phyloP scores from a whole-genome alignment of 2,888 invertebrate species.

The Coelopa pilipes region DNA sequence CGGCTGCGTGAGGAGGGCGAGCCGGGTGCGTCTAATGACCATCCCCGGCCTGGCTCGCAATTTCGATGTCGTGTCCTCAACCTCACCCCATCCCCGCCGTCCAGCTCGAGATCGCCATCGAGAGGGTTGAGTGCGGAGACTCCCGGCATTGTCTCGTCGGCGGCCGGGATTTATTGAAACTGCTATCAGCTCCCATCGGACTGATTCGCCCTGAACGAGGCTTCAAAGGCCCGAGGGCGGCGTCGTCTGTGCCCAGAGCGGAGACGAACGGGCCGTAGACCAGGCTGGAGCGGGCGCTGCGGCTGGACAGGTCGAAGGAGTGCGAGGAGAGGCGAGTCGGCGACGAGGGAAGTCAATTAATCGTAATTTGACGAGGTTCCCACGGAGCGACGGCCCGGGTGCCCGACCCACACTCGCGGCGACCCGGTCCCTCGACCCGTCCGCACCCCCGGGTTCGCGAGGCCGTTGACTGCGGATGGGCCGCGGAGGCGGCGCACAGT shows the following conservation, averaged over 20 bases:
- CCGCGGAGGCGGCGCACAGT: too few relatives aligned
- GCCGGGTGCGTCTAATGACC: too few relatives aligned
- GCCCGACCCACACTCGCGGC: neutral
- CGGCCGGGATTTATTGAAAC: neutral
- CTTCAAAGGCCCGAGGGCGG: too few relatives aligned
- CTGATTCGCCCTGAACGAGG: neutral
- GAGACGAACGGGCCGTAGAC: too few relatives aligned
- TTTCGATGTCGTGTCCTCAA: neutral
- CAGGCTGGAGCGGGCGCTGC: too few relatives aligned
- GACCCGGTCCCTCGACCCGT: neutral
- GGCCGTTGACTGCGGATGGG: too few relatives aligned
- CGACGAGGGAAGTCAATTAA: neutral
- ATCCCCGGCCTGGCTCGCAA: neutral
- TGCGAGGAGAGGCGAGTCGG: neutral
- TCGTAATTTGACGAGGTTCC: conserved; percentile 4
- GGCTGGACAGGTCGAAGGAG: neutral
- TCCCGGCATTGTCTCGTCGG: neutral
- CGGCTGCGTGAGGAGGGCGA: too few relatives aligned
- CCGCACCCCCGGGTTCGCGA: too few relatives aligned
- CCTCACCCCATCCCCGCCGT: too few relatives aligned
- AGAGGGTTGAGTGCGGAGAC: neutral
- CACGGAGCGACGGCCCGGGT: neutral
- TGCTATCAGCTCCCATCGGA: too few relatives aligned
- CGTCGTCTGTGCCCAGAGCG: too few relatives aligned
- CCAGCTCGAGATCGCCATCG: too few relatives aligned